Conservation (phyloP, 2,113 vertebrate genomes). For the Antechinus flavipes region DNA sequence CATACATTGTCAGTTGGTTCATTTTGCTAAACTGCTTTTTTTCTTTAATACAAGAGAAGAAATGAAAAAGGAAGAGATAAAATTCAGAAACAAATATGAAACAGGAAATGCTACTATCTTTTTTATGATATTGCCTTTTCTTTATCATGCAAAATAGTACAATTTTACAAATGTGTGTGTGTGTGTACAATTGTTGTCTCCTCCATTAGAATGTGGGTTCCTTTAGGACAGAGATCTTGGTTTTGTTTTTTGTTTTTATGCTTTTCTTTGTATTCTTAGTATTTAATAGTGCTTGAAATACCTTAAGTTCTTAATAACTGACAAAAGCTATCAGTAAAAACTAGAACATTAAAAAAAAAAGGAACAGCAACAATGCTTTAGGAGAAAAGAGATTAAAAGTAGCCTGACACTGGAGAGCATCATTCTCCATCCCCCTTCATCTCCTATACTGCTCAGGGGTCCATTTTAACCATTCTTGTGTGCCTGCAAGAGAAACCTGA, state of each 20-base stretch:
- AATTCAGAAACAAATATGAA: not conserved
- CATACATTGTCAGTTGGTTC: not conserved
- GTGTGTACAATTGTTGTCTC: not conserved
- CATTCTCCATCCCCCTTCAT: not conserved
- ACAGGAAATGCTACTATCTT: not conserved
- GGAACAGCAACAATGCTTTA: not conserved
- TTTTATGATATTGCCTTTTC: not conserved
- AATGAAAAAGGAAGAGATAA: not conserved
- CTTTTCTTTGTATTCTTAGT: not conserved
- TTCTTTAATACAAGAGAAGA: not conserved
- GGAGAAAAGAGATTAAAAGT: not conserved
- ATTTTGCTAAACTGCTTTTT: not conserved
- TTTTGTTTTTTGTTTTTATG: not conserved
- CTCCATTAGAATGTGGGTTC: not conserved
- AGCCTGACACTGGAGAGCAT: not conserved
- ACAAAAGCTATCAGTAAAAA: not conserved
- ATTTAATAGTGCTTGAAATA: not conserved
- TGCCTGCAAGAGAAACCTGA: not conserved
- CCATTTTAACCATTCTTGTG: not conserved
- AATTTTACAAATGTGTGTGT: not conserved
- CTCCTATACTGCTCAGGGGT: not conserved
- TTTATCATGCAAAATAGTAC: not conserved
- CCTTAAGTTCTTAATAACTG: not conserved
- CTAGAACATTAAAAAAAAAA: not conserved
- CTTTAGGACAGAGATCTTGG: not conserved